Evolutionary conservation across 92 coral and sea anemone genomes (phyloP), one percentile per base, ranked within the genome.

Genomic region (Epizoanthus rinbou): DNA sequence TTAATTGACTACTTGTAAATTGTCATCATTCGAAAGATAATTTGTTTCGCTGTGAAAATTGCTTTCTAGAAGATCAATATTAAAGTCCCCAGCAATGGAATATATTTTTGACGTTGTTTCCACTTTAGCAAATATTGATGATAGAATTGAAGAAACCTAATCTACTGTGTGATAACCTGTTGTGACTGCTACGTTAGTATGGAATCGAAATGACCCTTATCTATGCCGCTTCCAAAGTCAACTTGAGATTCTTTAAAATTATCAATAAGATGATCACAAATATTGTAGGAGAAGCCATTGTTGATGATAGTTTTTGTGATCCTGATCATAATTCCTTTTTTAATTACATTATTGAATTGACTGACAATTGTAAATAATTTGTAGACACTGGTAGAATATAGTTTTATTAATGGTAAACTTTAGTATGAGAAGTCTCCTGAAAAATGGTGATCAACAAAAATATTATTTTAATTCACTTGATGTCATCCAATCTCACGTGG

Each of bases 121-220:
- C 65, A 60, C n/a, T 60, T 60, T 59, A 59, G n/a, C 65, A 59
- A 59, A 59, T 59, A 18, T 59, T 59, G 65, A 59, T 59, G 67
- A 22, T 13, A 62, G 67, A 19, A 62, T 62, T 21, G 25, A 62
- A 25, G 24, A 19, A 62, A 22, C 4, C 24, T 21, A 33, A 8
- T 19, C 66, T 60, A 21, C n/a, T n/a, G n/a, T n/a, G n/a, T 18
- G 31, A 1, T 60, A 60, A 60, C 28, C 66, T 60, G 66, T 60
- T 16, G 35, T 63, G 68, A 63, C 68, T 19, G 68, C 68, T 28
- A 60, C 66, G 13, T 28, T 58, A 60, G 65, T 60, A 19, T 60
- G 25, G 65, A 21, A 63, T 63, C n/a, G 25, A 28, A 21, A 63
- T 63, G 67, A 22, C 35, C 67, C 28, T 63, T 63, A 8, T 22